phyloP scores from a whole-genome alignment of 2,113 vertebrate species.

The Panurus biarmicus region DNA sequence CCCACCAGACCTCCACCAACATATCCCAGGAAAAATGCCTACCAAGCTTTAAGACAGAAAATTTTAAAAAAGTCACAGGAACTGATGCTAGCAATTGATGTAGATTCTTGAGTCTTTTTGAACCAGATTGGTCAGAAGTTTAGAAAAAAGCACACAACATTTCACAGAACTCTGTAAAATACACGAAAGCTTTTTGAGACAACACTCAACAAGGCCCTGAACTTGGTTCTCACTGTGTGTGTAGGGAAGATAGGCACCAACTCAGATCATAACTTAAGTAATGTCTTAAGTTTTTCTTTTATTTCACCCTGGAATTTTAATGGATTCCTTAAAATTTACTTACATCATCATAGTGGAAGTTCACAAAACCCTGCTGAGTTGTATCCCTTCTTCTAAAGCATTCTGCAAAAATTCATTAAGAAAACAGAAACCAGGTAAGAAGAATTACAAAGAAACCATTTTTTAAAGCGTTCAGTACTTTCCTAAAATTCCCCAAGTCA shows the following conservation, averaged over 20 bases:
- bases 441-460: background rate
- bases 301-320: background rate
- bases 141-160: background rate
- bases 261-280: background rate
- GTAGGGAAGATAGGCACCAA: background rate
- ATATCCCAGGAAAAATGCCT: background rate
- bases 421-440: background rate
- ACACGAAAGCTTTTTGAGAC: accelerated
- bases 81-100: background rate
- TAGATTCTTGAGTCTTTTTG: background rate
- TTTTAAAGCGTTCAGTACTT: background rate
- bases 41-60: background rate
- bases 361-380: constrained; percentile 77
- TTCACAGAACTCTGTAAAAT: background rate
- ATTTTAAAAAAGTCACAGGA: background rate
- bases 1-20: background rate
- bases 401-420: constrained; percentile 70
- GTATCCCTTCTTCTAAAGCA: constrained; percentile 85
- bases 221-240: background rate
- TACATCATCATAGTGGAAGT: constrained; percentile 93
- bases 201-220: background rate
- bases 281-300: background rate
- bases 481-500: background rate
- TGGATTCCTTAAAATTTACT: constrained; percentile 55
- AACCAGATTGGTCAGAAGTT: background rate